Base-by-base conservation (phyloP, 2,113 vertebrate genomes). In the Pogonocichla stellata region DNA sequence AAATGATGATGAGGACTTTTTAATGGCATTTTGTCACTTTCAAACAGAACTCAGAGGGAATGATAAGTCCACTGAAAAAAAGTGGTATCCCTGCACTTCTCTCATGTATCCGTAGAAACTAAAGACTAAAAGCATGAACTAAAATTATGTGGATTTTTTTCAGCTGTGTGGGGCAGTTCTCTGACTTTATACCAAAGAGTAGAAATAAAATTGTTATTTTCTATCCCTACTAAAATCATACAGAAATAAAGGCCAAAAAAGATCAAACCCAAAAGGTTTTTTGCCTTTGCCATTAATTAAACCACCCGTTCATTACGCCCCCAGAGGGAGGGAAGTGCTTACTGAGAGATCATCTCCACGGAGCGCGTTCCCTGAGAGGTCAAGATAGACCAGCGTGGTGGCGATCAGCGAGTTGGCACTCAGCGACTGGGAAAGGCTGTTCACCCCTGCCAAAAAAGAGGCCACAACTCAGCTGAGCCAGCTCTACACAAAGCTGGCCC, bases 291-390 rank as follows among this genome's bases (percentile, higher is more conserved):
- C 14, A 22, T 22, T 12, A 69, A 78, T 74, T 38, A 82, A 34
- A 60, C 38, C 19, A 34, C 8, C 7, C 17, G 6, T 3, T n/a
- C 9, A 8, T 45, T 8, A 66, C 36, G 9, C 48, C 19, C 31
- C 10, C 60, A 26, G 57, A 0, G 40, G 74, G 51, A 90, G 64
- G 48, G 4, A 12, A 6, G 16, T 42, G 87, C 97, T 65, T 98
- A 99, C 99, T 73, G 97, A 98, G 79, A 99, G 98, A 96, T 99
- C 99, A 64, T 99, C 99, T 40, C 99, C 98, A 1, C 98, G 97
- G 14, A 99, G 98, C 1, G 97, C 95, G 22, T 99, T 99, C 78
- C 99, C 99, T 82, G 99, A 99, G 98, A 99, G 98, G 96, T 99
- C 99, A 2, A 99, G 98, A 86, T 99, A 98, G 31, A 96, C 93